These are phyloP conservation scores for Diceros bicornis DNA, from an alignment of 2,797 vertebrate genomes.

Conservation along the genomic window DNA sequence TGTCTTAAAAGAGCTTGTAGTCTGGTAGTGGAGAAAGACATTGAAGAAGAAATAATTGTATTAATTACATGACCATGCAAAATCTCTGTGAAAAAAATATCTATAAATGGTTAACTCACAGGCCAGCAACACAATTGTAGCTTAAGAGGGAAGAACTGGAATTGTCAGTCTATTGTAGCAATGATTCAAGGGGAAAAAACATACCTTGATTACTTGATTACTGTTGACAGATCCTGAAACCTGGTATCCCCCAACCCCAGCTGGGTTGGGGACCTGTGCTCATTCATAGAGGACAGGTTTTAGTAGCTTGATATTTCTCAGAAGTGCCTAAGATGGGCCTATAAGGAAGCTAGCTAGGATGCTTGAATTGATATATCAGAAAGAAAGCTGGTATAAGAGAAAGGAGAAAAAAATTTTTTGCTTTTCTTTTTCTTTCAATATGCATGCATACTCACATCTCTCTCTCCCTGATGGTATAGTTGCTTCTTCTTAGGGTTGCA, in stretches of 20 bases:
- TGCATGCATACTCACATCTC: neutral
- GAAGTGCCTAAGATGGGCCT: neutral
- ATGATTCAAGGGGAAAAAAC: slow-evolving; percentile 18
- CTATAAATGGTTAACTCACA: neutral
- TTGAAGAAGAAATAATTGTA: neutral
- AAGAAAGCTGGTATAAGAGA: neutral
- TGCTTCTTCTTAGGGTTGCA: neutral
- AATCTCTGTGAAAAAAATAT: slow-evolving; percentile 30
- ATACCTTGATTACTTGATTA: neutral
- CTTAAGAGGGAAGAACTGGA: neutral
- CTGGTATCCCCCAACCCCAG: neutral
- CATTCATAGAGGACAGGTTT: neutral
- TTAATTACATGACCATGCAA: slow-evolving; percentile 55
- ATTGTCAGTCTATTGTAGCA: neutral
- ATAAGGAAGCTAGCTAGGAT: neutral
- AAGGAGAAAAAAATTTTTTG: neutral
- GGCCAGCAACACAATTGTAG: neutral
- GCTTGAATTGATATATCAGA: neutral
- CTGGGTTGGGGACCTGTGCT: neutral
- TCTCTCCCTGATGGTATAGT: neutral
- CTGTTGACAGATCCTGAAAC: slow-evolving; percentile 22
- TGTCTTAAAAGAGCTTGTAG: neutral
- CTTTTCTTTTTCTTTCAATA: neutral
- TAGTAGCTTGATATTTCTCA: neutral
- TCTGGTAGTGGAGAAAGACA: neutral